Base-by-base conservation (phyloP, 2,888 invertebrate species). In the Nemapogon koenigi region DNA sequence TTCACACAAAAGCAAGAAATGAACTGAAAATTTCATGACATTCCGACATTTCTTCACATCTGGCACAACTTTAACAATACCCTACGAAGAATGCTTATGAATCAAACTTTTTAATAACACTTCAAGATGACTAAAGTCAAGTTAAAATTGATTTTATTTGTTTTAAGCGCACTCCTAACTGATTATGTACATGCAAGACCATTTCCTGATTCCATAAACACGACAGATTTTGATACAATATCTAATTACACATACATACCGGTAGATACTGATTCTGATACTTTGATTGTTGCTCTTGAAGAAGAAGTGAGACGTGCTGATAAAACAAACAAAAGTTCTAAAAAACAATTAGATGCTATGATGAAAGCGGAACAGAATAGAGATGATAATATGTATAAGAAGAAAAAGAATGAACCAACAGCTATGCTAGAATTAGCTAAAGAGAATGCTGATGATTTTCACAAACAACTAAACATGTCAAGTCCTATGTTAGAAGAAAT, bases 81-180 rank as follows among this genome's bases (percentile, higher is more conserved):
- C n/a, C n/a, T n/a, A n/a, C n/a, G n/a, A n/a, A n/a, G n/a, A n/a
- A n/a, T n/a, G n/a, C n/a, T n/a, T n/a, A n/a, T n/a, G n/a, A n/a
- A n/a, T n/a, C n/a, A n/a, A n/a, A n/a, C n/a, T n/a, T n/a, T n/a
- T n/a, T n/a, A n/a, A n/a, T n/a, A 28, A 17, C 29, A 17, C 7
- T 16, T 18, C 37, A 50, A 57, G 53, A 78, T 78, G 78, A 76
- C 78, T 37, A 76, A 75, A 59, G 73, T 78, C 7, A 76, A 75
- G 52, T 65, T 78, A 61, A 78, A 78, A 61, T 59, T 75, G 14
- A 70, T 76, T 66, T 75, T 70, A 45, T 75, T 61, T 45, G 59
- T 76, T 11, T 49, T 78, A 3, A 72, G 70, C 43, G 61, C 64
- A 8, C 56, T 76, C 11, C 45, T 75, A 16, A 63, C 70, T 0